Evolutionary conservation across 1,140 invertebrate genomes (phyloP).

Genomic region (Ceratina calcarata): DNA sequence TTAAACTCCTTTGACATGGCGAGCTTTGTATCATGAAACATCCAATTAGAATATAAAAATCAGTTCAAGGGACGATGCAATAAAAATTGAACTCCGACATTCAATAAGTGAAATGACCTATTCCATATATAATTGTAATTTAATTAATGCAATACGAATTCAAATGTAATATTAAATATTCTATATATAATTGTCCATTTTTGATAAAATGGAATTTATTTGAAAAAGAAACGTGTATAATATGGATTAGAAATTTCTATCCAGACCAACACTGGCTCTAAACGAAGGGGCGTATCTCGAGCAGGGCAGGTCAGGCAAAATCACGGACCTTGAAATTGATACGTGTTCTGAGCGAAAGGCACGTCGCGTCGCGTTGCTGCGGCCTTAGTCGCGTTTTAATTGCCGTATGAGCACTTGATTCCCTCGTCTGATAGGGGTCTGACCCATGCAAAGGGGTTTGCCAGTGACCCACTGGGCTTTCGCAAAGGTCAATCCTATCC

Average conservation of each 20-base stretch:
- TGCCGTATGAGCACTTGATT: slow-evolving; percentile 60
- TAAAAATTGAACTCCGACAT: too few species aligned
- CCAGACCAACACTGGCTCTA: background rate
- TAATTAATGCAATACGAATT: too few species aligned
- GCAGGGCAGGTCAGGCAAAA: background rate
- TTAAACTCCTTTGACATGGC: background rate
- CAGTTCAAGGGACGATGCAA: too few species aligned
- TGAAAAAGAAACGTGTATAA: too few species aligned
- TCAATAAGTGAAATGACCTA: too few species aligned
- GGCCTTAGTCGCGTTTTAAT: slow-evolving; percentile 56
- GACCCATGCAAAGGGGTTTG: slow-evolving; percentile 56
- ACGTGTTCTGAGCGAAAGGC: background rate
- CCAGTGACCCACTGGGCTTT: slow-evolving; percentile 63
- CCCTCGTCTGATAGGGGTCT: slow-evolving; percentile 58
- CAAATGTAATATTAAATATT: too few species aligned
- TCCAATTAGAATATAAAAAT: too few species aligned
- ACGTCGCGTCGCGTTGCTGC: slow-evolving; percentile 11
- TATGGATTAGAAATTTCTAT: too few species aligned
- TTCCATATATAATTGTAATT: too few species aligned
- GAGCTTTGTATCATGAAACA: too few species aligned
- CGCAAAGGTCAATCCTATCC: slow-evolving; percentile 55
- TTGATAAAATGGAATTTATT: too few species aligned
- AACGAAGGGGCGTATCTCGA: background rate
- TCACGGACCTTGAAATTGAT: slow-evolving; percentile 29
- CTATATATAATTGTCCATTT: too few species aligned